phyloP scores from a whole-genome alignment of 2,113 vertebrate species.

The Talpa occidentalis region DNA sequence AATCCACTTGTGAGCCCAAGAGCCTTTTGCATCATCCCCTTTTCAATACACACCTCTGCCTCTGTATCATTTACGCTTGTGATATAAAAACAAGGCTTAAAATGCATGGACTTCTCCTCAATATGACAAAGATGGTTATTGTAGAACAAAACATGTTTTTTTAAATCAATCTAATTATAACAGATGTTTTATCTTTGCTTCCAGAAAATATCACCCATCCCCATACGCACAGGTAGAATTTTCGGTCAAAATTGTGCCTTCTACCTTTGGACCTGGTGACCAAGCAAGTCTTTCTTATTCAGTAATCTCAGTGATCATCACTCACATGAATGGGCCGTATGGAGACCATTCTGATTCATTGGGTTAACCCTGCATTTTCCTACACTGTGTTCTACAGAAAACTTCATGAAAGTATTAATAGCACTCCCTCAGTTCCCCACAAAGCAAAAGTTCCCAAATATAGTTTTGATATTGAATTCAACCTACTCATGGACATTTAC shows the following conservation, averaged over 20 bases:
- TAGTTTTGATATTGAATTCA: background rate
- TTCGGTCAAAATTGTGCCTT: background rate
- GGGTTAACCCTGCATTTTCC: background rate
- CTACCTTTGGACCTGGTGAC: background rate
- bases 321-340: background rate
- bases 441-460: background rate
- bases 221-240: background rate
- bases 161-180: background rate
- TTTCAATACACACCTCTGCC: background rate
- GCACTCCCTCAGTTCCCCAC: background rate
- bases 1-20: background rate
- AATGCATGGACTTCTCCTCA: background rate
- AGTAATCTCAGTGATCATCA: background rate
- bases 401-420: background rate
- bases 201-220: background rate
- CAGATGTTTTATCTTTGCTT: background rate
- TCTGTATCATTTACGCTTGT: background rate
- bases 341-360: background rate
- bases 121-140: background rate
- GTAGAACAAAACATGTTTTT: background rate
- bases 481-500: background rate
- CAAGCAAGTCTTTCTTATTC: background rate
- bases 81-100: background rate
- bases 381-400: background rate
- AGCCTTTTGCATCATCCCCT: background rate